These are phyloP conservation scores for Hypolimnas misippus DNA, from an alignment of 2,888 invertebrate genomes.

Conservation along the genomic window DNA sequence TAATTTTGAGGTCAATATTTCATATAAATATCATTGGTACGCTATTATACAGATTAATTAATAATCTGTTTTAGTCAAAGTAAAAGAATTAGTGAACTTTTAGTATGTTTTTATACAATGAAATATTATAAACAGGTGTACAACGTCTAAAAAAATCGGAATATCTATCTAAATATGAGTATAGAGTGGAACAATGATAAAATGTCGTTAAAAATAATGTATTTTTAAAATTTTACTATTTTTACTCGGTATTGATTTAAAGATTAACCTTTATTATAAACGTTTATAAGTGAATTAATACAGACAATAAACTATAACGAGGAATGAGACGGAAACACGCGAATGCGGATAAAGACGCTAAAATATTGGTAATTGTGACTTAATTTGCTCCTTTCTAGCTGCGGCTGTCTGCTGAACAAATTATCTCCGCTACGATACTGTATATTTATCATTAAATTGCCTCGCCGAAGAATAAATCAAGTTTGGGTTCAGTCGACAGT, in stretches of 20 bases:
- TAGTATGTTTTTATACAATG: too few relatives aligned
- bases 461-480: slow-evolving; percentile 53
- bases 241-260: neutral
- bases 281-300: slow-evolving; percentile 1
- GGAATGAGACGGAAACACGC: slow-evolving; percentile 48
- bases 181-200: too few relatives aligned
- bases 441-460: slow-evolving; percentile 54
- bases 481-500: slow-evolving; percentile 33
- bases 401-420: slow-evolving; percentile 38
- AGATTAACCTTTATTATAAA: neutral
- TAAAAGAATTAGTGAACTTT: too few relatives aligned
- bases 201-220: neutral
- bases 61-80: too few relatives aligned
- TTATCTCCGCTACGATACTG: slow-evolving; percentile 53
- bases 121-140: too few relatives aligned
- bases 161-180: too few relatives aligned
- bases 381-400: slow-evolving; percentile 59
- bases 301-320: slow-evolving; percentile 54
- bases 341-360: slow-evolving; percentile 43
- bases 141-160: too few relatives aligned
- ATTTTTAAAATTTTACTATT: neutral
- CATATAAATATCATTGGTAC: too few relatives aligned
- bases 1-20: too few relatives aligned
- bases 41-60: too few relatives aligned
- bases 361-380: slow-evolving; percentile 59